Percentiles rank a stretch among this genome's conserved stretches.
Conservation (phyloP, 2,888 invertebrate genomes). For the Phanerotoma sp. region DNA sequence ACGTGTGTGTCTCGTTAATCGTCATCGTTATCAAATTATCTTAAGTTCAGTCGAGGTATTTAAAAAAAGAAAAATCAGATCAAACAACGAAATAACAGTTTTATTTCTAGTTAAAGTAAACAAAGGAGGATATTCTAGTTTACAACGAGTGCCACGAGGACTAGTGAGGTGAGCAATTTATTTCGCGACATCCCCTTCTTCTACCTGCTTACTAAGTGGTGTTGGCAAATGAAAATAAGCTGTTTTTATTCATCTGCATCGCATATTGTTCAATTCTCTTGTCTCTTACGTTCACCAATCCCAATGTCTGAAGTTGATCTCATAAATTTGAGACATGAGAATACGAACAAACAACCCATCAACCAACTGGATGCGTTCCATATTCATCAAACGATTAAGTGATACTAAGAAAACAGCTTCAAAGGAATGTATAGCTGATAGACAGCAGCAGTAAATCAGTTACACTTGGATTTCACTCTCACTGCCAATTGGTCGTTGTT, state of each 20-base stretch:
- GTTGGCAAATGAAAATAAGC: conserved; percentile 5
- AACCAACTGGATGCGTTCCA: not conserved
- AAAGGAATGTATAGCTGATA: conserved; percentile 6
- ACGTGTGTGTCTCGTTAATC: not conserved
- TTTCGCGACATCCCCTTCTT: conserved; percentile 5
- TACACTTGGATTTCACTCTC: conserved; percentile 4
- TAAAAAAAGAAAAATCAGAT: not conserved
- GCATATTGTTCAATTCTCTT: not conserved
- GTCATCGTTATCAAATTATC: not conserved
- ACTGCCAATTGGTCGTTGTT: conserved; percentile 10
- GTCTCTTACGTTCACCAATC: too few relatives aligned
- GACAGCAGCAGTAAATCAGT: not conserved
- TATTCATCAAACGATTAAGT: not conserved
- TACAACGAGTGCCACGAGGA: conserved; percentile 11
- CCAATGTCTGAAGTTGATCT: too few relatives aligned
- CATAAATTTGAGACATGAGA: not conserved
- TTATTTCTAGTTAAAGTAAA: not conserved
- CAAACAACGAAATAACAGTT: not conserved
- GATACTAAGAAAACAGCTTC: not conserved
- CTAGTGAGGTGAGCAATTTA: conserved; percentile 3
- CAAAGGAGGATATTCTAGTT: not conserved
- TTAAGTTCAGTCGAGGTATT: not conserved
- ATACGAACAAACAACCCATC: not conserved
- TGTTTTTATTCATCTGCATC: not conserved
- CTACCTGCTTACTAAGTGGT: not conserved